phyloP scores from a whole-genome alignment of 2,888 invertebrate genomes.

The Cylloceria caligata region DNA sequence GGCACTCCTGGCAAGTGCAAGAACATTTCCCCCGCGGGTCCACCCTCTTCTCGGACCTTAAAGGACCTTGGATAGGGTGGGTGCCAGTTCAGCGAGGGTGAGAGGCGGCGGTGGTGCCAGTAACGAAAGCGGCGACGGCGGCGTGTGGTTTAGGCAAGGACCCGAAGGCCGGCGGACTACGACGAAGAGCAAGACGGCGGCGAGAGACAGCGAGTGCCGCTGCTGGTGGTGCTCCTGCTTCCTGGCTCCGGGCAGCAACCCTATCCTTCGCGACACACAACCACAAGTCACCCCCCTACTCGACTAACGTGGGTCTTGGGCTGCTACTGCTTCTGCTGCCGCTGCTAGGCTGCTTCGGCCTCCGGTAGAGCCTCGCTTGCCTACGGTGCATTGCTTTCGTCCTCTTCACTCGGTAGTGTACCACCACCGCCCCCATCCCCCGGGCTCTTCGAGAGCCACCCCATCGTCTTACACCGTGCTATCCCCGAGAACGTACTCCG shows the following conservation, averaged over 20 bases:
- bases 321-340: slow-evolving; percentile 73
- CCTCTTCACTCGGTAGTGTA: background rate
- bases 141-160: slow-evolving; percentile 52
- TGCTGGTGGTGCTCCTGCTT: background rate
- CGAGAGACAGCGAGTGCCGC: slow-evolving; percentile 46
- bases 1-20: slow-evolving; percentile 77
- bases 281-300: slow-evolving; percentile 82
- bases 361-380: slow-evolving; percentile 29
- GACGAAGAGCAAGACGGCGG: slow-evolving; percentile 53
- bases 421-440: no score
- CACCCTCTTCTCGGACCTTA: slow-evolving; percentile 72
- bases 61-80: slow-evolving; percentile 52
- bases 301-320: slow-evolving; percentile 66
- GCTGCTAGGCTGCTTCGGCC: slow-evolving; percentile 58
- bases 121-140: slow-evolving; percentile 20
- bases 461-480: slow-evolving; percentile 60
- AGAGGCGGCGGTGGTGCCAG: slow-evolving; percentile 7
- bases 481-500: slow-evolving; percentile 47
- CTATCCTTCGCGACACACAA: slow-evolving; percentile 82
- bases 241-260: slow-evolving; percentile 74
- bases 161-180: slow-evolving; percentile 53
- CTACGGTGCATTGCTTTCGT: slow-evolving; percentile 25
- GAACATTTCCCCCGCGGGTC: slow-evolving; percentile 77
- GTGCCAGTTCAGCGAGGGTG: slow-evolving; percentile 33
- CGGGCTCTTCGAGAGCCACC: slow-evolving; percentile 55